Base-by-base conservation (phyloP, 2,797 vertebrate species). In the Myioborus miniatus region DNA sequence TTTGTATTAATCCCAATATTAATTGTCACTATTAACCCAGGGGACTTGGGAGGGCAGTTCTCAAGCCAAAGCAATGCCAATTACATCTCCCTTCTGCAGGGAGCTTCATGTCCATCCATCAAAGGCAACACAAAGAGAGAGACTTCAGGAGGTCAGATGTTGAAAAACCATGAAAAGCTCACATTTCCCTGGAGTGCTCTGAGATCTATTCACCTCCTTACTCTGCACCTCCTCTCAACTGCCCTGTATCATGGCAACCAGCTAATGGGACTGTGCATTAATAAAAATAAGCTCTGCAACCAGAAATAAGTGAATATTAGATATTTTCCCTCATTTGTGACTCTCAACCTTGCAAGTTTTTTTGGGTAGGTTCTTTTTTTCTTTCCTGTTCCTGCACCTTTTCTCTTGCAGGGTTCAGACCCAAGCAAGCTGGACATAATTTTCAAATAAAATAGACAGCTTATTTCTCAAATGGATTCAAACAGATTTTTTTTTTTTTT, bases 161-260 rank as follows among this genome's bases (percentile, higher is more conserved):
- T 67, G 58, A 47, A 89, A 90, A 96, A 27, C 46, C 50, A 65
- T 72, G 52, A 87, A 94, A 79, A 91, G 53, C 65, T 72, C 29
- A 32, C 27, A 50, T 55, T 75, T 92, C 55, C 67, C 70, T 17
- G 5, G 78, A 93, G 68, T 27, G 3, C 34, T 84, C 63, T 43
- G 87, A 90, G 47, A 59, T 44, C 55, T 65, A 19, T 58, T 86
- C 60, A 80, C 29, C n/a, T 86, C 65, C 65, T 74, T 37, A 43
- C 58, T 83, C 87, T 78, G 43, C 47, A 94, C 80, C 83, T 88
- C 79, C 50, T 87, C 79, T 91, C 62, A 63, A 74, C 62, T 79
- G 63, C 18, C 72, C 87, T 86, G 83, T 93, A 86, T 34, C 92
- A 93, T 84, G 89, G 92, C 95, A 96, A 94, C 91, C 74, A 88